These are phyloP conservation scores for Diarsia rubi DNA, from an alignment of 2,888 invertebrate genomes.

Conservation along the genomic window DNA sequence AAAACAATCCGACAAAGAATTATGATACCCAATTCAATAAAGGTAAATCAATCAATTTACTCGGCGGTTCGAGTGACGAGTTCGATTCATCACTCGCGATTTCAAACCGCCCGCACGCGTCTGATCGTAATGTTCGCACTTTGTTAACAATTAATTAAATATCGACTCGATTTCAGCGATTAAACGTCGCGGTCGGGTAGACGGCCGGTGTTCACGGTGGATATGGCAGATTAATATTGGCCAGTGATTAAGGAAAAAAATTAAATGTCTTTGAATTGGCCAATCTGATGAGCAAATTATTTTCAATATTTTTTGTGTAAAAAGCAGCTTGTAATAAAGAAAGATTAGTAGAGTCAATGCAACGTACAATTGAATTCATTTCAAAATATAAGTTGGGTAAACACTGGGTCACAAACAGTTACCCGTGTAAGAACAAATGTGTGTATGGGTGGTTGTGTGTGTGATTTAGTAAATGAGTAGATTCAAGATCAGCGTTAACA, in stretches of 20 bases:
- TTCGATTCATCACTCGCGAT: constrained; percentile 55
- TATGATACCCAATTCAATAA: constrained; percentile 40
- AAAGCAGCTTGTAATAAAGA: not conserved
- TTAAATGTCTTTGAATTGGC: not conserved
- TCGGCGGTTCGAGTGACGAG: constrained; percentile 26
- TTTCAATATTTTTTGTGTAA: not conserved
- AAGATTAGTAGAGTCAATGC: not conserved
- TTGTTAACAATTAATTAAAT: constrained; percentile 71
- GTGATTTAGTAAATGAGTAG: too few species aligned
- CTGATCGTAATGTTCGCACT: constrained; percentile 56
- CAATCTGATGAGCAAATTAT: constrained; percentile 14
- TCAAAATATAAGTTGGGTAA: not conserved
- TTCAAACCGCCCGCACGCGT: constrained; percentile 10
- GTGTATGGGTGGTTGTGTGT: too few species aligned
- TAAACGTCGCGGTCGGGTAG: constrained; percentile 46
- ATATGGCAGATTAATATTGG: constrained; percentile 20
- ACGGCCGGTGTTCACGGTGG: constrained; percentile 16
- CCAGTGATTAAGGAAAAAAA: too few species aligned
- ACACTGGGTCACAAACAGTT: too few species aligned
- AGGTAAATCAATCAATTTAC: constrained; percentile 57
- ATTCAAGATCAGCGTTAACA: not conserved
- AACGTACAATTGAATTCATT: not conserved
- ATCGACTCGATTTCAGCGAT: constrained; percentile 60
- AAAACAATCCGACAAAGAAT: constrained; percentile 13
- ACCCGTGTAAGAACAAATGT: too few species aligned